Conservation (phyloP, 1,140 invertebrate genomes). For the Procambarus virginalis region DNA sequence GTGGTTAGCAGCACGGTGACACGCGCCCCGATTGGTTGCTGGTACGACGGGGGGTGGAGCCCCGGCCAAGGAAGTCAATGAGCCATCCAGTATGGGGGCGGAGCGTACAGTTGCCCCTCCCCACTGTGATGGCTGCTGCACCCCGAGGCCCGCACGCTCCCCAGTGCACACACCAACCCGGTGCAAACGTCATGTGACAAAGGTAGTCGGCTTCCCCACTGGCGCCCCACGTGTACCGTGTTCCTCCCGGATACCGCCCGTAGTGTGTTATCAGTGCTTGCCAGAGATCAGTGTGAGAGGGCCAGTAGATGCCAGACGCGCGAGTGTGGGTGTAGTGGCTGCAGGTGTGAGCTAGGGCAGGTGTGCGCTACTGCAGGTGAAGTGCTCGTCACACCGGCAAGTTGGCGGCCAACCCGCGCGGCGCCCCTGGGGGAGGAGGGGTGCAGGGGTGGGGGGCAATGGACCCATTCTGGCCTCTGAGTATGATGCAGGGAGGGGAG, state of each 20-base stretch:
- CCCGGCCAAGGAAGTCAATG: constrained; percentile 10
- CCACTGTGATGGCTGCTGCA: constrained; percentile 50
- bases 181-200: constrained; percentile 67
- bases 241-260: constrained; percentile 19
- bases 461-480: constrained; percentile 60
- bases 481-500: constrained; percentile 64
- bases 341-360: not conserved
- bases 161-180: constrained; percentile 66
- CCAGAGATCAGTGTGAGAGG: constrained; percentile 25
- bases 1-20: constrained; percentile 31
- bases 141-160: constrained; percentile 55
- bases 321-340: constrained; percentile 1
- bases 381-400: constrained; percentile 54
- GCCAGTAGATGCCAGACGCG: constrained; percentile 22
- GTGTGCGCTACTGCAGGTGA: constrained; percentile 20
- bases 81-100: constrained; percentile 17
- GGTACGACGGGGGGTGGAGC: constrained; percentile 1
- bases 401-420: constrained; percentile 62
- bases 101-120: constrained; percentile 34
- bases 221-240: constrained; percentile 45
- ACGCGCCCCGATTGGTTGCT: constrained; percentile 17
- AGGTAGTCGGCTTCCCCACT: constrained; percentile 57
- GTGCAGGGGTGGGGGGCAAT: constrained; percentile 64
- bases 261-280: constrained; percentile 50
- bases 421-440: constrained; percentile 58